Evolutionary conservation across 92 coral and sea anemone species (phyloP).

Genomic region (Paragorgia papillata): DNA sequence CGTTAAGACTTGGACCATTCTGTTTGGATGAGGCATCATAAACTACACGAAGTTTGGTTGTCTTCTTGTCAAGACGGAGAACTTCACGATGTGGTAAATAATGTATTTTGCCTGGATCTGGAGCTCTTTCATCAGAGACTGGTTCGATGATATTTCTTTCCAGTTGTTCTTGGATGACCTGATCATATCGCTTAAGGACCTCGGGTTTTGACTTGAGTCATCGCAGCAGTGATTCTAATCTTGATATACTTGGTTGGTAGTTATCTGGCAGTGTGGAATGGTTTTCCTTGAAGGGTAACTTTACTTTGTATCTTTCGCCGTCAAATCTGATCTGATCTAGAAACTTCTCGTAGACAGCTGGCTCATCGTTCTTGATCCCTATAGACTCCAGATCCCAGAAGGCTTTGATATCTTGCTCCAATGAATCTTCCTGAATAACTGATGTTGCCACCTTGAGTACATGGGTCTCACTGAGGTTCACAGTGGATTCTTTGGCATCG

Average conservation of each 20-base stretch:
- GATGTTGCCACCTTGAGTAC: slow-evolving; percentile 4
- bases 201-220: slow-evolving; percentile 43
- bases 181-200: slow-evolving; percentile 34
- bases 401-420: not conserved
- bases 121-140: slow-evolving; percentile 23
- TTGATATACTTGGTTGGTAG: slow-evolving; percentile 4
- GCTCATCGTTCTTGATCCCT: slow-evolving; percentile 12
- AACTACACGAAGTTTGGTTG: no score
- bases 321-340: not conserved
- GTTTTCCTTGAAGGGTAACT: slow-evolving; percentile 28
- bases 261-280: slow-evolving; percentile 28
- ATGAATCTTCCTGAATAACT: not conserved
- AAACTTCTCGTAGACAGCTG: slow-evolving; percentile 16
- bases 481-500: not conserved
- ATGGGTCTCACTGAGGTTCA: slow-evolving; percentile 9
- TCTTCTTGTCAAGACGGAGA: slow-evolving; percentile 23
- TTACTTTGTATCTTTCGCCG: slow-evolving; percentile 11
- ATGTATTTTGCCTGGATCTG: slow-evolving; percentile 16
- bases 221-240: slow-evolving; percentile 21
- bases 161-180: slow-evolving; percentile 48
- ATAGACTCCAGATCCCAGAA: slow-evolving; percentile 60
- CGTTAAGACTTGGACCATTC: slow-evolving; percentile 16
- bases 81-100: slow-evolving; percentile 43
- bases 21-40: slow-evolving; percentile 33
- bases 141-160: slow-evolving; percentile 44